Evolutionary conservation across 2,797 vertebrate species (phyloP).

Genomic region (Falco cherrug): DNA sequence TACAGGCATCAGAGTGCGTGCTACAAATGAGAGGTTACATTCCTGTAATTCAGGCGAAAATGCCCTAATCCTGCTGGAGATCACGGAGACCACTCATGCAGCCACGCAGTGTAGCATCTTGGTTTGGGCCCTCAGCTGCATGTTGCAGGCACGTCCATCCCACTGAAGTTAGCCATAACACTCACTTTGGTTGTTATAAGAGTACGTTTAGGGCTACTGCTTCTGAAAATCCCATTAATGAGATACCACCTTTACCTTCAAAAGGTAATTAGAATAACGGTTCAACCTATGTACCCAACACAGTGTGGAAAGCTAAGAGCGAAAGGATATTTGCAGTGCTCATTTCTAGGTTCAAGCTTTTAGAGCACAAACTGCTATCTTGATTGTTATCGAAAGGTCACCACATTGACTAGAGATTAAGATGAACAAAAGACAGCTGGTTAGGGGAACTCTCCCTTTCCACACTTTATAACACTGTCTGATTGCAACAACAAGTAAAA

Average conservation of each 20-base stretch:
- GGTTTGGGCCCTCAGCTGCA: background rate
- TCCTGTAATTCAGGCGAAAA: background rate
- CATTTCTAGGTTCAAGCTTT: background rate
- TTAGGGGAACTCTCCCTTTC: background rate
- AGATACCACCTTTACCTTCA: background rate
- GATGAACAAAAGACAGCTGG: background rate
- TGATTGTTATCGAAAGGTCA: background rate
- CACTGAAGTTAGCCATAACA: background rate
- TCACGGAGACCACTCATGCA: background rate
- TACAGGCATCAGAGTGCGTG: background rate
- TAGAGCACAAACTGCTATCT: background rate
- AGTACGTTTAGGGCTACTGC: background rate
- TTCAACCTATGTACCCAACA: background rate
- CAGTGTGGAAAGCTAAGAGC: background rate
- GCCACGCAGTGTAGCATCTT: fast-evolving
- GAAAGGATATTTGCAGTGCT: background rate
- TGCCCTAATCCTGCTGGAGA: background rate
- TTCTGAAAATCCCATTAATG: background rate
- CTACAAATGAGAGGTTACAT: background rate
- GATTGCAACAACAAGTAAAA: background rate
- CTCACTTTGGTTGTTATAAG: background rate
- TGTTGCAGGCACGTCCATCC: background rate
- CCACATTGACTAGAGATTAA: background rate
- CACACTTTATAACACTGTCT: background rate
- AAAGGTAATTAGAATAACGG: background rate